Base-by-base conservation (phyloP, 23 tunicate genomes). In the Botrylloides violaceus region DNA sequence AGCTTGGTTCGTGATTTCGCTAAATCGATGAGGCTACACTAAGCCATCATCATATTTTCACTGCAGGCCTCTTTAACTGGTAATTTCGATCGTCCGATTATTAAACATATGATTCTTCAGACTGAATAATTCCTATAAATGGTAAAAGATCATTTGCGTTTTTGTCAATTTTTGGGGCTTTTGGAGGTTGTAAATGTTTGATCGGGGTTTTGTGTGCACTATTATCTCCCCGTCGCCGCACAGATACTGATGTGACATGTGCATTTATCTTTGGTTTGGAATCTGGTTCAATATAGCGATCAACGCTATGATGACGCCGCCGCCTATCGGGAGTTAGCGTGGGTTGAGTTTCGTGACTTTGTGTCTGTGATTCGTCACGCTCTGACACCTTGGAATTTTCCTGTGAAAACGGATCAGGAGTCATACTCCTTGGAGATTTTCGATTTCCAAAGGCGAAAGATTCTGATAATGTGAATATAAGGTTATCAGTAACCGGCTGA, bases 381-480 rank as follows among this genome's bases (percentile, higher is more conserved):
- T 34, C 3, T 4, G 34, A 19, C 18, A 33, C 23, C 70, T 19
- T 63, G 35, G 33, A 63, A 26, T 25, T 33, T 19, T 33, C 34
- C 4, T 34, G 26, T 31, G 26, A 33, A 1, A 5, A 20, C 12
- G 74, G 58, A 25, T 43, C 21, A 19, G 74, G 74, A 4, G 74
- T 43, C 26, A 43, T 37, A 36, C 32, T 32, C 7, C 73, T 32
- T 6, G 73, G 64, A 19, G 81, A 29, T 65, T 77, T 77, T 47
- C 73, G 28, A 38, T 77, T 77, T 29, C 81, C 81, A 37, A 77
- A 77, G 23, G 81, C 81, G 22, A 77, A 55, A 7, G 81, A 77
- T 36, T 77, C 81, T 19, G 81, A 77, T 2, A 77, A 37, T 27
- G 37, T 65, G 24, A 65, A 65, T 48, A 77, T 29, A 22, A 55